Conservation (phyloP, 2,888 invertebrate genomes). For the Sturmia bella region DNA sequence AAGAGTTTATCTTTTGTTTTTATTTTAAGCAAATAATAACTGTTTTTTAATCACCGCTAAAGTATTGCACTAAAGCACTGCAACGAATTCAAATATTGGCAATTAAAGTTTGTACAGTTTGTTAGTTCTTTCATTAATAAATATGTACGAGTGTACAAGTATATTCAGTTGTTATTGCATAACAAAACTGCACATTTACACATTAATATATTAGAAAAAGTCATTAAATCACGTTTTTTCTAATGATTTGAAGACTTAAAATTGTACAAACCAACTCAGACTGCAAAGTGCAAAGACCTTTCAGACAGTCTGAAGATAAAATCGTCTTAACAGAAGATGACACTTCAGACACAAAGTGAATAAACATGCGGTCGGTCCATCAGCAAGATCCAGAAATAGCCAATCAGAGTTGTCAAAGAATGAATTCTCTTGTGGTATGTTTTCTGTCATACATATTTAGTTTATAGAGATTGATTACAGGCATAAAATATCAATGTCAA, state of each 20-base stretch:
- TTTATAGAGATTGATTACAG: too few species aligned
- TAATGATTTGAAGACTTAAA: conserved; percentile 47
- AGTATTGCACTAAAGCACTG: too few species aligned
- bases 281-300: conserved; percentile 53
- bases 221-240: conserved; percentile 55
- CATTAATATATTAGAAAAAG: conserved; percentile 27
- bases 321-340: conserved; percentile 32
- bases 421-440: neutral
- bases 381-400: neutral
- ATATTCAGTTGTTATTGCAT: conserved; percentile 17
- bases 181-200: conserved; percentile 17
- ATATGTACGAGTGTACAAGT: too few species aligned
- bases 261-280: conserved; percentile 35
- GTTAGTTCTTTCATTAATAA: conserved; percentile 2
- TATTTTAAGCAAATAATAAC: too few species aligned
- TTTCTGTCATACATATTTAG: too few species aligned
- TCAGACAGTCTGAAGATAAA: conserved; percentile 34
- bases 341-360: conserved; percentile 22
- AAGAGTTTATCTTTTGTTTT: too few species aligned
- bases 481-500: too few species aligned
- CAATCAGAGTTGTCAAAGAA: conserved; percentile 21
- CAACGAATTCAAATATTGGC: neutral
- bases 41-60: too few species aligned
- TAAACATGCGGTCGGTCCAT: neutral
- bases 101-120: conserved; percentile 11